Conservation (phyloP, 37 sponge, comb jelly and placozoan species). For the Eunapius fragilis region DNA sequence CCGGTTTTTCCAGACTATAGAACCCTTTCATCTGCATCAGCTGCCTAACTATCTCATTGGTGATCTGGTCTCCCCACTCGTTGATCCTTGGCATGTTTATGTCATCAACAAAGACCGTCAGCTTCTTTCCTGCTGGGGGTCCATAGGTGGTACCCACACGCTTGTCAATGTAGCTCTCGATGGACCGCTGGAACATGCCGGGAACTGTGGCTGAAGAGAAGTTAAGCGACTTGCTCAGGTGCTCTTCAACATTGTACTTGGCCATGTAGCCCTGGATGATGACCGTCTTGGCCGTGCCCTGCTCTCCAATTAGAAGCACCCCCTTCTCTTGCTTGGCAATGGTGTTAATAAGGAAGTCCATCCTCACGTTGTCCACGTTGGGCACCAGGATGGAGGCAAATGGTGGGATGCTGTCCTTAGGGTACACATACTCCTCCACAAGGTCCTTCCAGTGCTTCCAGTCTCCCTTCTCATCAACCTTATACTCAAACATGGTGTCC, state of each 20-base stretch:
- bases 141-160: slow-evolving; percentile 98
- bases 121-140: slow-evolving; percentile 99
- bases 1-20: slow-evolving; percentile 99
- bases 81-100: slow-evolving; percentile 99
- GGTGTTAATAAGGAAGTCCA: slow-evolving; percentile 95
- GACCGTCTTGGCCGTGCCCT: slow-evolving; percentile 99
- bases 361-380: slow-evolving; percentile 98
- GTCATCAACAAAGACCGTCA: slow-evolving; percentile 98
- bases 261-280: slow-evolving; percentile 95
- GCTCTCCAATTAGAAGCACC: slow-evolving; percentile 97
- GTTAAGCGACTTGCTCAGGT: slow-evolving; percentile 92
- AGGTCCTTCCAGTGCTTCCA: slow-evolving; percentile 92
- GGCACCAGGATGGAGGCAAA: slow-evolving; percentile 96
- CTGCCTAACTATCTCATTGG: slow-evolving; percentile 98
- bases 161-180: slow-evolving; percentile 99
- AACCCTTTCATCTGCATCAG: slow-evolving; percentile 95
- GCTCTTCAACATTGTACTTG: slow-evolving; percentile 92
- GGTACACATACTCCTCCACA: slow-evolving; percentile 96
- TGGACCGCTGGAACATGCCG: slow-evolving; percentile 92
- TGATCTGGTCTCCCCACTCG: slow-evolving; percentile 99
- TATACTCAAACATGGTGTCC: slow-evolving; percentile 98
- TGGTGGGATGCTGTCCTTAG: slow-evolving; percentile 80
- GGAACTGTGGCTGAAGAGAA: slow-evolving; percentile 98
- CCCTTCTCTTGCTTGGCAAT: slow-evolving; percentile 92
- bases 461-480: slow-evolving; percentile 74